Evolutionary conservation across 2,888 invertebrate species (phyloP).

Genomic region (Lochmaea capreae): DNA sequence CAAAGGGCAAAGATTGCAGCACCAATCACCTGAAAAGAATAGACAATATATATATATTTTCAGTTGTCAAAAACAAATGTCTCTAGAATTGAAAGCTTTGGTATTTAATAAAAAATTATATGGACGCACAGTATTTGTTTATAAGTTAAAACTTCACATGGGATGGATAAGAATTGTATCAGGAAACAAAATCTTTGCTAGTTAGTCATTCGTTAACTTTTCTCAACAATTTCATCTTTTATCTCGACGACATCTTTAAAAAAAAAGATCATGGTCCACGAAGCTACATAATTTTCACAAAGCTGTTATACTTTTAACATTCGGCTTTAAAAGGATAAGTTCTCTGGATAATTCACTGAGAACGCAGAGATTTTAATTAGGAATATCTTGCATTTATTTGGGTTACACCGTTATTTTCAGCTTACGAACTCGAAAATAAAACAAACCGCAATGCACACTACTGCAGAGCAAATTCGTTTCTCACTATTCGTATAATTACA

Average conservation of each 20-base stretch:
- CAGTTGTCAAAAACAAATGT: neutral
- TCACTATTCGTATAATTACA: slow-evolving; percentile 29
- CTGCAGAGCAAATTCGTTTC: slow-evolving; percentile 36
- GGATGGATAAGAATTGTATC: too few relatives aligned
- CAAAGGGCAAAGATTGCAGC: slow-evolving; percentile 81
- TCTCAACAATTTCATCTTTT: too few relatives aligned
- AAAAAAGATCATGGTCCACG: too few relatives aligned
- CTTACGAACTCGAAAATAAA: slow-evolving; percentile 30
- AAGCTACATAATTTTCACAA: neutral
- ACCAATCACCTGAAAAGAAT: slow-evolving; percentile 77
- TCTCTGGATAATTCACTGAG: neutral
- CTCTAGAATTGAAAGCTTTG: neutral
- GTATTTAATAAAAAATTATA: too few relatives aligned
- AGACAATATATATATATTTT: neutral
- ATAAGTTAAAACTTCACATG: too few relatives aligned
- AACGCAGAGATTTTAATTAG: slow-evolving; percentile 28
- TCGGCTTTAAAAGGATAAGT: neutral
- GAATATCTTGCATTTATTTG: slow-evolving; percentile 33
- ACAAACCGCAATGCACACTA: slow-evolving; percentile 33
- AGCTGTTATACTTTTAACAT: slow-evolving; percentile 6
- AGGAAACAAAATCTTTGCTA: too few relatives aligned
- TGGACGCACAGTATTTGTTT: too few relatives aligned
- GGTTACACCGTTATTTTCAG: slow-evolving; percentile 33
- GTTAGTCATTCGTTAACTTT: too few relatives aligned
- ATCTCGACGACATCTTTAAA: too few relatives aligned